Evolutionary conservation across 2,797 vertebrate genomes (phyloP), one percentile per base, ranked within the genome.

Genomic region (Karalla daura): DNA sequence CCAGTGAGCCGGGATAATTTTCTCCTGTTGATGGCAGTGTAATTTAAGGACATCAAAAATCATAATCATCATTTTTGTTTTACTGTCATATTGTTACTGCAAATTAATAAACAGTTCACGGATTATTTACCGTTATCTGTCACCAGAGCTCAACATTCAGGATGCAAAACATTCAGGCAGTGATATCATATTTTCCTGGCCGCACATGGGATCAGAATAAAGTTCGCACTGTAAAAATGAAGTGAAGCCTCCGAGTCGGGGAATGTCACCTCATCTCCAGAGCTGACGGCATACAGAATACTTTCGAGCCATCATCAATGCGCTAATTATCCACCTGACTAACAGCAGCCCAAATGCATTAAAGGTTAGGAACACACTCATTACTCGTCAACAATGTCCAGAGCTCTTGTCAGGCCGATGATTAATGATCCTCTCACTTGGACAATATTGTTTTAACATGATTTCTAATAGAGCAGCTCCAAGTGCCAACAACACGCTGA

Each of bases 351-450:
- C 69, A 50, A 63, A 65, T 50, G 70, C 52, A 87, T 84, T 80
- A 86, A 81, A 70, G 80, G 80, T 88, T 85, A 86, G 32, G 68
- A 85, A 85, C 80, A 60, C 76, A 21, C 65, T 87, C 86, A 83
- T 88, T 92, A 85, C 43, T 82, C 24, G 58, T 85, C 87, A 89
- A 90, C 79, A 80, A 63, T 86, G 77, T 91, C 90, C 91, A 92
- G 87, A 89, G 43, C 80, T 54, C 67, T 49, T 86, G 87, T 90
- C 90, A 91, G 27, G 25, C 70, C 68, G 62, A 76, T 93, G 90
- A 92, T 92, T 92, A 90, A 92, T 92, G 89, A 81, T 39, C 74
- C 49, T 82, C 75, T 72, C 79, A 64, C 86, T 88, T 63, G 10
- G 66, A 78, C 61, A 73, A 75, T 90, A 86, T 89, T 88, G 83